These are phyloP conservation scores for Glaucomys volans DNA, from an alignment of 2,113 vertebrate species.

Conservation along the genomic window DNA sequence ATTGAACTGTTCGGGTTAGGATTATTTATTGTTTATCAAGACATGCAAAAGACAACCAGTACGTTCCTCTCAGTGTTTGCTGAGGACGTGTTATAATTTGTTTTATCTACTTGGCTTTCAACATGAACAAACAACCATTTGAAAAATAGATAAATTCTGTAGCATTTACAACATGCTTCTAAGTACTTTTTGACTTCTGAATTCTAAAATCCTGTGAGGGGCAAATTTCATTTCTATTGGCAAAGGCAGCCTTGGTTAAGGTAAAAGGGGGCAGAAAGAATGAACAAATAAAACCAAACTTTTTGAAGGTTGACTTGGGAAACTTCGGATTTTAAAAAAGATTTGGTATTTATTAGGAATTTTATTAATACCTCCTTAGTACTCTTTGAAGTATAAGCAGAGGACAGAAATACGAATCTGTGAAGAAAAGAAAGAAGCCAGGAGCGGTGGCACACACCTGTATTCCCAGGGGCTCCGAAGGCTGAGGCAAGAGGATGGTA, in stretches of 20 bases:
- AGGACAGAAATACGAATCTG: conserved; percentile 28
- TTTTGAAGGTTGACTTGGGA: conserved; percentile 36
- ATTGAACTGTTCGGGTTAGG: not conserved
- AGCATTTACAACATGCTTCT: conserved; percentile 41
- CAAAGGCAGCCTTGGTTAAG: conserved; percentile 14
- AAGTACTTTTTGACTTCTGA: conserved; percentile 23
- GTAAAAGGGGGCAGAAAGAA: not conserved
- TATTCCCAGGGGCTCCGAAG: too few species aligned
- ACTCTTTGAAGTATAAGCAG: not conserved
- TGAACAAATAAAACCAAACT: conserved; percentile 56
- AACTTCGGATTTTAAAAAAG: conserved; percentile 58
- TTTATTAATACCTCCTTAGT: not conserved
- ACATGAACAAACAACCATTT: not conserved
- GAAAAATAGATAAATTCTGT: conserved; percentile 38
- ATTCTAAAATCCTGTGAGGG: conserved; percentile 36
- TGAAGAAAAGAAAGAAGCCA: not conserved
- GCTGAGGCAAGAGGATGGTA: too few species aligned
- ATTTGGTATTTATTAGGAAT: conserved; percentile 9
- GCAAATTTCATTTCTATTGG: conserved; percentile 59
- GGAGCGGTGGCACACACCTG: too few species aligned
- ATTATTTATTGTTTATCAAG: conserved; percentile 20
- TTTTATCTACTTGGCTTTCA: conserved; percentile 35
- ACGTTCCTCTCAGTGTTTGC: conserved; percentile 11
- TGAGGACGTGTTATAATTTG: conserved; percentile 32
- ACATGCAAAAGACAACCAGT: conserved; percentile 6